Base-by-base conservation (phyloP, 2,888 invertebrate genomes). In the Drosophila rubida region DNA sequence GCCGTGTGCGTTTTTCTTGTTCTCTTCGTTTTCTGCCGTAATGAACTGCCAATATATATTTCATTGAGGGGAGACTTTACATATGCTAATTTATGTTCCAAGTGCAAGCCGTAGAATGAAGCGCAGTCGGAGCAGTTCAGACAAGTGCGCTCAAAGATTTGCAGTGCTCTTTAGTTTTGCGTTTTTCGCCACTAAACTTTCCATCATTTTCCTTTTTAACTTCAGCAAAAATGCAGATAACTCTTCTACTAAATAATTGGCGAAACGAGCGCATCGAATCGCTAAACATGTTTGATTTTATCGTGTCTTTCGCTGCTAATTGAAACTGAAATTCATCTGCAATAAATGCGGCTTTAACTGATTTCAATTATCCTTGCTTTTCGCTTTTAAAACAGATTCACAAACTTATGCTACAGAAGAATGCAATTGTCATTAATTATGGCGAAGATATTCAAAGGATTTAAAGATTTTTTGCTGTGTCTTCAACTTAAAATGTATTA, bases 31-130 rank as follows among this genome's bases (percentile, higher is more conserved):
- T 42, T 19, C 8, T 13, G n/a, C 22, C 55, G 46, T 74, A 74
- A 76, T 75, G 71, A 75, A 70, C 74, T 70, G 76, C 48, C 73
- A 76, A 70, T 75, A 73, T 50, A 55, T 49, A 66, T 45, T 45
- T 65, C 66, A 55, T 41, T 46, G 30, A 41, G 13, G 13, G 11
- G 35, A 9, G 49, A 27, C 19, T 39, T 49, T 55, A 42, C 72
- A 55, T 80, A 83, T 76, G 84, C 59, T 80, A 83, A 77, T 84
- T 83, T 83, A 80, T 83, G 83, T 77, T 57, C 13, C 32, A 55
- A 79, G 49, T 53, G 57, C 49, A 69, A 58, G 48, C 13, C 35
- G 37, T 23, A 22, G 41, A 51, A 30, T 27, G 6, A 49, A 25
- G 42, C 8, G 39, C 32, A 13, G 32, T 27, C 4, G 32, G 2